Base-by-base conservation (phyloP, 1,140 invertebrate species). In the Drosophila tsacasi region DNA sequence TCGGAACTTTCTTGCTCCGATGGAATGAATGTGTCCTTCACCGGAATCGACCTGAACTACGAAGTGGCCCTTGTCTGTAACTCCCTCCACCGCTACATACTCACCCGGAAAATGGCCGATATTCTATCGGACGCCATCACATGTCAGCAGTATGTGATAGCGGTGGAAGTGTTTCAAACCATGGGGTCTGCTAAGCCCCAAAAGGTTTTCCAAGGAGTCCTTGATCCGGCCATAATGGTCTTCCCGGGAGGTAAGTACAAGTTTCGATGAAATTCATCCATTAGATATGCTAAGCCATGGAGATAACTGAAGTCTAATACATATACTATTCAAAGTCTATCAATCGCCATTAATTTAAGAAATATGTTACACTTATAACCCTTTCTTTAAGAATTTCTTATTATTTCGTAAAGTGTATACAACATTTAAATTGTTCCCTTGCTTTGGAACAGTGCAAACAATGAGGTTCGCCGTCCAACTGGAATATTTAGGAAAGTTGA, bases 381-480 rank as follows among this genome's bases (percentile, higher is more conserved):
- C 32, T 32, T 32, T 10, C 9, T 10, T 32, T 4, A 9, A 9
- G 9, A 12, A 32, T 32, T 35, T 6, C 32, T 35, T 35, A 12
- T 35, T 35, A 35, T 12, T 12, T 12, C 32, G 10, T 10, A 10
- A 12, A 32, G 32, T 35, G 32, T 13, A 13, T 35, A 35, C 32
- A 35, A 13, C 12, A 17, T 39, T 17, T 17, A 39, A 10, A 21
- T 21, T 21, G 21, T 13, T 30, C 7, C 35, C 52, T 55, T 52
- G 21, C 35, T 49, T 50, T 47, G 13, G 4, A 21, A 12, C 30
- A 87, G 84, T 89, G 0, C 77, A 72, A 50, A 63, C 19, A 3
- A 83, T 89, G 60, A 72, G 84, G 7, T 89, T 89, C 49, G 84
- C 84, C 2, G 84, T 89, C 30, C 67, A 84, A 9, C 60, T 89